Evolutionary conservation across 1,140 invertebrate genomes (phyloP), one percentile per base, ranked within the genome.

Genomic region (Euura lappo): DNA sequence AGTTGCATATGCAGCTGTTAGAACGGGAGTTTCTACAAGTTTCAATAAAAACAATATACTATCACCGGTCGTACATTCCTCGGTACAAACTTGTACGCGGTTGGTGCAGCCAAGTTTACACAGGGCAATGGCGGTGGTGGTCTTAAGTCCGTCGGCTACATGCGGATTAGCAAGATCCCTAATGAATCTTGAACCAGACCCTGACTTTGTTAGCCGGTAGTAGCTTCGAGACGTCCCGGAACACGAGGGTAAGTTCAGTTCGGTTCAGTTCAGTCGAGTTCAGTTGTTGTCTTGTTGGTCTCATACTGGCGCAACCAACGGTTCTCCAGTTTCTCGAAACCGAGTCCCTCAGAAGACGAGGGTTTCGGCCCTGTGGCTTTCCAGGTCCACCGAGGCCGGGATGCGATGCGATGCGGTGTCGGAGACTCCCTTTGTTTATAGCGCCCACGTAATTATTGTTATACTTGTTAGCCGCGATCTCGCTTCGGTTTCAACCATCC

Each of bases 371-470:
- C 51, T 60, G 51, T 60, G 51, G 51, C 51, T 60, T 60, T 60
- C 8, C 51, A 60, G 51, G 51, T 60, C 13, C 51, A 2, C 2
- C 51, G 3, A 28, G 28, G 28, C 10, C 13, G 51, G 8, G 51
- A 60, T 60, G 51, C 51, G 51, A 60, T 60, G 51, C 51, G 51
- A n/a, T 60, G 51, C 51, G 51, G 13, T n/a, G 10, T 60, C 28
- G 28, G 28, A 28, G 51, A 8, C 13, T n/a, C 51, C 51, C 51
- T 60, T 60, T 60, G 51, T 60, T 60, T n/a, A 60, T 60, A 60
- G 51, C 51, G 51, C 51, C 51, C 51, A 60, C 51, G 51, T 60
- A 60, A 60, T 60, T 60, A 60, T 60, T 60, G 51, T 60, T 60
- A 60, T 60, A 8, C 51, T 60, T 60, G 8, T n/a, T 60, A n/a